phyloP scores from a whole-genome alignment of 2,797 vertebrate genomes.

The Esox lucius region DNA sequence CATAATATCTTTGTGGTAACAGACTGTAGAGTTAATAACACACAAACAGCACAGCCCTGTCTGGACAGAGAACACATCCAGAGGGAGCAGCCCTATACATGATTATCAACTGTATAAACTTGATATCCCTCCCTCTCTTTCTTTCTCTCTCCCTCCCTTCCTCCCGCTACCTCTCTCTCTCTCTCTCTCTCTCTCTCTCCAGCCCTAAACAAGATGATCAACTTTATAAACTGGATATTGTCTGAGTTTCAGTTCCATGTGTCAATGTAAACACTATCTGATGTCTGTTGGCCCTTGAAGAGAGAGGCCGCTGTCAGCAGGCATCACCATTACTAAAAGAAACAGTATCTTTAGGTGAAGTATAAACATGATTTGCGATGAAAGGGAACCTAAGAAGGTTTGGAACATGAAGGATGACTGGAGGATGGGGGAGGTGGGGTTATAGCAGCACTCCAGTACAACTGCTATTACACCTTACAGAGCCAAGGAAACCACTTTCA shows the following conservation, averaged over 20 bases:
- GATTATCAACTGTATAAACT: no score
- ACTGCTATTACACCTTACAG: neutral
- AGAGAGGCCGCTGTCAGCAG: slow-evolving; percentile 29
- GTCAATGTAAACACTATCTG: slow-evolving; percentile 30
- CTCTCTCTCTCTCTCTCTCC: neutral
- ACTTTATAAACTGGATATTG: slow-evolving; percentile 34
- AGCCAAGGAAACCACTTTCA: neutral
- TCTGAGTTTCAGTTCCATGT: slow-evolving; percentile 22
- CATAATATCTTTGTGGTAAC: slow-evolving; percentile 2
- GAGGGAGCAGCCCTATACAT: neutral
- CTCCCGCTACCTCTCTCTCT: no score
- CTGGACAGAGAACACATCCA: neutral
- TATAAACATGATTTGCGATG: slow-evolving; percentile 15
- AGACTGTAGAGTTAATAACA: neutral
- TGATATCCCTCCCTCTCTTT: no score
- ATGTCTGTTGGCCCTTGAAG: slow-evolving; percentile 36
- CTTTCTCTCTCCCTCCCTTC: no score
- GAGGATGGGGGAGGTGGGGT: neutral
- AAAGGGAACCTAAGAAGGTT: neutral
- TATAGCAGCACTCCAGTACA: slow-evolving; percentile 1
- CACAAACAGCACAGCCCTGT: neutral
- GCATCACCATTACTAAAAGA: slow-evolving; percentile 21
- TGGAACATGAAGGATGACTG: neutral
- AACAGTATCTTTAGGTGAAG: slow-evolving; percentile 1
- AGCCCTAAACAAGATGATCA: slow-evolving; percentile 27